Evolutionary conservation across 2,888 invertebrate genomes (phyloP), one percentile per base, ranked within the genome.

Genomic region (Clepsis dumicolana): DNA sequence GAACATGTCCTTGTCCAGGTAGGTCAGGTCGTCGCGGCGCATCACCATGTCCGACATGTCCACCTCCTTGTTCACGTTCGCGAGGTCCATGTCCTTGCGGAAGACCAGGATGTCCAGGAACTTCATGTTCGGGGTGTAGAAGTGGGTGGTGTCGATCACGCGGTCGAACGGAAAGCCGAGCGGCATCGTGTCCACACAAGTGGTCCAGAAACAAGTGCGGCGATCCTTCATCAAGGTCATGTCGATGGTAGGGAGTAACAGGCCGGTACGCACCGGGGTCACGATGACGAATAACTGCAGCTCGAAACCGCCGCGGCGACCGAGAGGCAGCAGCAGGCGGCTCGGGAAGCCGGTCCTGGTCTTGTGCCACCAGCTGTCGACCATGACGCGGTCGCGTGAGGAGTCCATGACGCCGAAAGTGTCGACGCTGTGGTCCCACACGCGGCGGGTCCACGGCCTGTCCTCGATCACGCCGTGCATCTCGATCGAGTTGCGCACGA

Each of bases 121-220:
- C 86, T 93, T 94, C 89, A 95, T 95, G 91, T 97, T 97, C 74
- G 93, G 94, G 21, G 95, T 95, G 79, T 91, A 93, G 94, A 95
- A 96, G 72, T 84, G 79, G 57, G 91, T 88, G 73, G 94, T 89
- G 68, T 95, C 91, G 79, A 96, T 94, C 38, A 89, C 90, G 73
- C 96, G 95, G 87, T 97, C 96, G 91, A 97, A 95, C 74, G 97
- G 97, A 94, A 95, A 97, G 70, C 96, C 96, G 75, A 96, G 92
- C 1, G 96, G 94, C 83, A 94, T 94, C 59, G 91, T 94, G 86
- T 97, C 96, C 73, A 95, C 86, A 72, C 92, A 93, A 7, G 86
- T 90, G 77, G 94, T 83, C 83, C 94, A 95, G 79, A 92, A 92
- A 75, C 94, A 94, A 70, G 94, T 87, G 74, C 91, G 94, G 69